phyloP scores from a whole-genome alignment of 1,140 invertebrate species.

The Drusus annulatus region DNA sequence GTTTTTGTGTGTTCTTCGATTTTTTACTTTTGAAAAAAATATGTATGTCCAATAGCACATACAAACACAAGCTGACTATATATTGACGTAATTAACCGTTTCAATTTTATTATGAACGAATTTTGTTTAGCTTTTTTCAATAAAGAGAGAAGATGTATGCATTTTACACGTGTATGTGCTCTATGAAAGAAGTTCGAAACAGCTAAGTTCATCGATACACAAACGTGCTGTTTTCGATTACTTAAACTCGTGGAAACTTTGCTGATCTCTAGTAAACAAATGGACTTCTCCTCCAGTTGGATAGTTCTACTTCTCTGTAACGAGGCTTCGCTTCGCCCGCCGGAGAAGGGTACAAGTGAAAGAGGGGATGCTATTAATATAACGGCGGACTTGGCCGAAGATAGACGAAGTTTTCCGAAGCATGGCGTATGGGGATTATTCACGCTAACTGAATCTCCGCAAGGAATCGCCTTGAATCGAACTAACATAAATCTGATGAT shows the following conservation, averaged over 20 bases:
- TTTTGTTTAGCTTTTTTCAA: too few species aligned
- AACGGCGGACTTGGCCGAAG: neutral
- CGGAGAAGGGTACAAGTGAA: neutral
- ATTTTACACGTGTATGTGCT: too few species aligned
- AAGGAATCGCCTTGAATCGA: neutral
- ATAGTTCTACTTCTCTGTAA: neutral
- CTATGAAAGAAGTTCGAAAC: too few species aligned
- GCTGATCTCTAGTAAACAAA: slow-evolving; percentile 20
- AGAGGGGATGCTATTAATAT: slow-evolving; percentile 14
- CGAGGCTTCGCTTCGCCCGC: slow-evolving; percentile 1
- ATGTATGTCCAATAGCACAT: too few species aligned
- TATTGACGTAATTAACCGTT: too few species aligned
- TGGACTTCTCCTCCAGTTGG: slow-evolving; percentile 9
- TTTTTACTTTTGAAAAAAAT: too few species aligned
- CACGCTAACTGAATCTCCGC: slow-evolving; percentile 14
- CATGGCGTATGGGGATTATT: slow-evolving; percentile 19
- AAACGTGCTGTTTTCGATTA: slow-evolving; percentile 6
- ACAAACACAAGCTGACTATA: too few species aligned
- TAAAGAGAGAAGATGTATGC: too few species aligned
- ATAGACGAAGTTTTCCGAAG: neutral
- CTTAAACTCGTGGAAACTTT: slow-evolving; percentile 27
- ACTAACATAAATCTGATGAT: too few species aligned
- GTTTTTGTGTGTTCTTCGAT: too few species aligned
- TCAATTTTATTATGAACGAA: too few species aligned
- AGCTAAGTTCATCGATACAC: too few species aligned